Percentiles rank a stretch among this genome's conserved stretches.
These are phyloP conservation scores for Pristionchus maxplancki DNA, from an alignment of 2,888 invertebrate genomes.

Conservation along the genomic window DNA sequence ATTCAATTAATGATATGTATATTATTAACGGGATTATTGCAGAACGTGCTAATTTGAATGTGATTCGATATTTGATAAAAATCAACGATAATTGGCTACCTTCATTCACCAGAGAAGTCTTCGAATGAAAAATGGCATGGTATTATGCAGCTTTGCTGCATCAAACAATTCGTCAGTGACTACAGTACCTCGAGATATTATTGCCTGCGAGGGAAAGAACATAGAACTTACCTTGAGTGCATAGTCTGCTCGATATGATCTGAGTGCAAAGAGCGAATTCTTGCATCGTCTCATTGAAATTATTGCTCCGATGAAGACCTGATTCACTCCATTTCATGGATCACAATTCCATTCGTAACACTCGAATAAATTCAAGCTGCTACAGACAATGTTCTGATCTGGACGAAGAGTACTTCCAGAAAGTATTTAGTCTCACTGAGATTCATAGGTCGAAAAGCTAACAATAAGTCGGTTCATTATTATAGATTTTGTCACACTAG, in stretches of 20 bases:
- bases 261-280: constrained; percentile 53
- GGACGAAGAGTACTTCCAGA: no score
- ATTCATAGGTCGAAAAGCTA: no score
- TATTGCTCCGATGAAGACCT: constrained; percentile 60
- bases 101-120: constrained; percentile 54
- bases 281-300: constrained; percentile 55
- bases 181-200: constrained; percentile 65
- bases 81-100: constrained; percentile 41
- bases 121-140: constrained; percentile 43
- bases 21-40: background rate
- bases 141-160: background rate
- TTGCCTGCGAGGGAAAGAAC: constrained; percentile 56
- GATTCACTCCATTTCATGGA: constrained; percentile 5
- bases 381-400: constrained; percentile 19
- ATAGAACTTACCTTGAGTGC: constrained; percentile 56
- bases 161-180: constrained; percentile 67
- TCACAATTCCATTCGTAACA: background rate
- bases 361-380: constrained; percentile 33
- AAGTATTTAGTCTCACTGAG: no score
- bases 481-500: no score
- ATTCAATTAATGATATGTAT: background rate
- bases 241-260: constrained; percentile 65
- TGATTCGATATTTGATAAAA: constrained; percentile 3
- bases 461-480: no score
- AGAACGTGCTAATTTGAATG: background rate